These are phyloP conservation scores for Sarcophaga caerulescens DNA, from an alignment of 2,888 invertebrate species.

Conservation along the genomic window DNA sequence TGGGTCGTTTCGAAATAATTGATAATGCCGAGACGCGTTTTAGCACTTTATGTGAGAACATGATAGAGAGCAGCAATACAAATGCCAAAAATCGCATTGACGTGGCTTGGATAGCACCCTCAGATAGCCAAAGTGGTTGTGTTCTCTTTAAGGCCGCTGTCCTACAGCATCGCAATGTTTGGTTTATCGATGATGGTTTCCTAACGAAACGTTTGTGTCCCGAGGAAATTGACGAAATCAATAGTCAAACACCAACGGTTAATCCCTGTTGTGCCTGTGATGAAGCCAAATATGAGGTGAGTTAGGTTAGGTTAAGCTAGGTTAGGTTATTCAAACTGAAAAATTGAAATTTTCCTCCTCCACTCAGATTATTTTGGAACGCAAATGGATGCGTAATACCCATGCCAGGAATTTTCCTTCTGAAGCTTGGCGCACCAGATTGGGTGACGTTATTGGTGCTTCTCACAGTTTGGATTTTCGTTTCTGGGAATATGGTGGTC, in stretches of 20 bases:
- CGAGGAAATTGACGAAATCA: constrained; percentile 84
- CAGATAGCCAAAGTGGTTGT: constrained; percentile 87
- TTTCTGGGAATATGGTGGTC: constrained; percentile 95
- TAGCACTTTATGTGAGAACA: constrained; percentile 90
- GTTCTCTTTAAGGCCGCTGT: constrained; percentile 90
- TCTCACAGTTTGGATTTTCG: constrained; percentile 91
- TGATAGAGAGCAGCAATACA: constrained; percentile 89
- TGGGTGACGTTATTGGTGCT: constrained; percentile 97
- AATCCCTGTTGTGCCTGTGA: constrained; percentile 96
- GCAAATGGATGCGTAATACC: constrained; percentile 96
- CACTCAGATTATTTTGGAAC: constrained; percentile 90
- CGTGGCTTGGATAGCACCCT: constrained; percentile 92
- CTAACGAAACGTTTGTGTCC: constrained; percentile 89
- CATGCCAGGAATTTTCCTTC: constrained; percentile 97
- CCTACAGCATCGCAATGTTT: constrained; percentile 87
- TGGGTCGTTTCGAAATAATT: constrained; percentile 86
- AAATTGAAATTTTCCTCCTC: not conserved
- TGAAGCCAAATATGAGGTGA: constrained; percentile 97
- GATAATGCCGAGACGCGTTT: constrained; percentile 89
- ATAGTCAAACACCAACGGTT: constrained; percentile 85
- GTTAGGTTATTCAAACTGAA: not conserved
- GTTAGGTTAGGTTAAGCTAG: not conserved
- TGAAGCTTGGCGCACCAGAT: constrained; percentile 92
- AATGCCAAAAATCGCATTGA: constrained; percentile 89
- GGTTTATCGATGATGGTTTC: constrained; percentile 91